A percentile compares a stretch with the other conserved stretches of the same genome.
Evolutionary conservation across 2,888 invertebrate genomes (phyloP).

Genomic region (Drosophila colorata): DNA sequence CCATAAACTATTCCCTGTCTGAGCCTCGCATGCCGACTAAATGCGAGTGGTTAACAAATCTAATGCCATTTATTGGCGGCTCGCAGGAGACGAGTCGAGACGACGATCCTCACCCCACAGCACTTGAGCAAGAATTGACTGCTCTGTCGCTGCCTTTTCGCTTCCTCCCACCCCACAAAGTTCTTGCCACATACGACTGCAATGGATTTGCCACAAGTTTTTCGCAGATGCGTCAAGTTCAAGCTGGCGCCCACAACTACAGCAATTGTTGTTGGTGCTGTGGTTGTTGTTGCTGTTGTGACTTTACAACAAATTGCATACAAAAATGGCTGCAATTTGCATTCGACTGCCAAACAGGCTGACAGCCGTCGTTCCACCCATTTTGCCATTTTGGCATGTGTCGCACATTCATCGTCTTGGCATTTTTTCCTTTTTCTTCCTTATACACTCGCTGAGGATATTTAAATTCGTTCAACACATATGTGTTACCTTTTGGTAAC

Average conservation of each 20-base stretch:
- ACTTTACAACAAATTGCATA: constrained; percentile 68
- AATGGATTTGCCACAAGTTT: constrained; percentile 16
- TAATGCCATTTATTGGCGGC: constrained; percentile 56
- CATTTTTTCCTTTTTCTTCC: constrained; percentile 5
- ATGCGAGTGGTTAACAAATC: constrained; percentile 51
- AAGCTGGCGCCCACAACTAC: constrained; percentile 42
- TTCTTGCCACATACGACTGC: constrained; percentile 12
- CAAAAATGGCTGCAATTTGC: constrained; percentile 74
- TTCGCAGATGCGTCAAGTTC: constrained; percentile 18
- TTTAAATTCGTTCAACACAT: background rate
- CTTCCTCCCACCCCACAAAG: constrained; percentile 39
- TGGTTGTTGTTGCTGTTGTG: constrained; percentile 24
- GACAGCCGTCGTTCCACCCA: constrained; percentile 36
- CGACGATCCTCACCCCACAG: constrained; percentile 5
- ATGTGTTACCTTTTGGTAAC: background rate
- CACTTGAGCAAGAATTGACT: constrained; percentile 43
- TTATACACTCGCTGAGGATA: background rate
- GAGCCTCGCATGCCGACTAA: constrained; percentile 29
- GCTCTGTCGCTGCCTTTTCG: constrained; percentile 7
- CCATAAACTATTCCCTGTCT: constrained; percentile 42
- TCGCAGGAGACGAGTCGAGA: background rate
- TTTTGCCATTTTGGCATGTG: constrained; percentile 55
- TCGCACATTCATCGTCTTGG: constrained; percentile 60
- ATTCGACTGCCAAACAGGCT: constrained; percentile 47
- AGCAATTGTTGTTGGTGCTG: constrained; percentile 3